A percentile compares a stretch with the other conserved stretches of the same genome.
Evolutionary conservation across 1,140 invertebrate genomes (phyloP).

Genomic region (Drosophila subobscura): DNA sequence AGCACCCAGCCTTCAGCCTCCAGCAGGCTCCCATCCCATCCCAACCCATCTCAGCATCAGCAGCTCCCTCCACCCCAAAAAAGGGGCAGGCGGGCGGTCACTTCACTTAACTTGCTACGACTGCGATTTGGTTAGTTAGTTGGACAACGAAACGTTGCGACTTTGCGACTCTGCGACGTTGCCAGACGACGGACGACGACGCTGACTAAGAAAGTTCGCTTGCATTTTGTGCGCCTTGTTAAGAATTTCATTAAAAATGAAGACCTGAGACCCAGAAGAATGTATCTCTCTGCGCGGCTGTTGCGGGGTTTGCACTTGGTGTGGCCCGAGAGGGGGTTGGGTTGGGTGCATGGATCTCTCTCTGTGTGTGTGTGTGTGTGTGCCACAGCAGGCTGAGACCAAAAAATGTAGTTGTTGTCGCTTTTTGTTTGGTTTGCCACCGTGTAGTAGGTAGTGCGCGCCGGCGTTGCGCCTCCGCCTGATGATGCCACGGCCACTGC

Average conservation of each 20-base stretch:
- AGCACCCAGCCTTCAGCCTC: conserved; percentile 12
- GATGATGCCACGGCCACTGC: neutral
- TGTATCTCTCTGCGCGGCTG: conserved; percentile 47
- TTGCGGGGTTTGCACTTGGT: too few species aligned
- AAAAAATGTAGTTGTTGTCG: conserved; percentile 80
- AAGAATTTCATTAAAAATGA: conserved; percentile 83
- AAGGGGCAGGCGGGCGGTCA: conserved; percentile 73
- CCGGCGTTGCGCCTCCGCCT: conserved; percentile 67
- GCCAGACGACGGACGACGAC: conserved; percentile 10
- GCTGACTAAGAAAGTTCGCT: conserved; percentile 32
- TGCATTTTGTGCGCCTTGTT: conserved; percentile 82
- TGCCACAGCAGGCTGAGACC: conserved; percentile 53
- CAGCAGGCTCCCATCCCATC: neutral
- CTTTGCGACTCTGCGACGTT: neutral
- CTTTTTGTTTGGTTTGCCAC: conserved; percentile 77
- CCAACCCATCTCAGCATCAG: conserved; percentile 14
- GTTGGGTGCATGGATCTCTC: conserved; percentile 1
- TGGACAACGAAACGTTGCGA: conserved; percentile 39
- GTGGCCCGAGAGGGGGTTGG: too few species aligned
- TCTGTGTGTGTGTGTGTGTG: conserved; percentile 22
- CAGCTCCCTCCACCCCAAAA: conserved; percentile 40
- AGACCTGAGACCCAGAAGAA: conserved; percentile 82
- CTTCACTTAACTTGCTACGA: conserved; percentile 67
- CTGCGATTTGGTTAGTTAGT: conserved; percentile 79
- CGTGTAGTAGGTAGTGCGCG: conserved; percentile 77